phyloP scores from a whole-genome alignment of 2,113 vertebrate genomes.

The Phrynocephalus versicolor region DNA sequence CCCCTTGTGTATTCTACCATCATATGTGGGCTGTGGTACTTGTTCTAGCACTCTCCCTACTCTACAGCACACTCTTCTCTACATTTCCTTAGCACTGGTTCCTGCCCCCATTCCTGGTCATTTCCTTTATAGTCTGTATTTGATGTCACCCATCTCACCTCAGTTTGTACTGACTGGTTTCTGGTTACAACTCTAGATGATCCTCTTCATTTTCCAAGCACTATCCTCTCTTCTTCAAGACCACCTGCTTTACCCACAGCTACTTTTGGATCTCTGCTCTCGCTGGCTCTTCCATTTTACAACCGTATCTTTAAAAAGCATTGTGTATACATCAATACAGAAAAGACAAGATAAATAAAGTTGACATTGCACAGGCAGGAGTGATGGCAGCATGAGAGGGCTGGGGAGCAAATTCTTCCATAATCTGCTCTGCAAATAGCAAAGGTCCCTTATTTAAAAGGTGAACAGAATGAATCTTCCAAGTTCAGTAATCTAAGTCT shows the following conservation, averaged over 20 bases:
- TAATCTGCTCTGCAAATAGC: background rate
- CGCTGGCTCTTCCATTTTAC: background rate
- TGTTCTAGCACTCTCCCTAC: background rate
- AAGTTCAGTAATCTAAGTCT: background rate
- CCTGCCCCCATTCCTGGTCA: background rate
- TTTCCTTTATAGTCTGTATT: background rate
- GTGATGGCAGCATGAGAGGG: background rate
- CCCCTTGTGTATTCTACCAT: background rate
- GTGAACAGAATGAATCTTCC: background rate
- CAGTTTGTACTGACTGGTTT: background rate
- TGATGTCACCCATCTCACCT: background rate
- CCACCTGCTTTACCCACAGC: background rate
- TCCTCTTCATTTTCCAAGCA: too few relatives aligned
- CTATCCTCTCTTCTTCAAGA: background rate
- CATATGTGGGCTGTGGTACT: background rate
- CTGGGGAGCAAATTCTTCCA: background rate
- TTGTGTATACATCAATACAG: background rate
- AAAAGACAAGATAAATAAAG: background rate
- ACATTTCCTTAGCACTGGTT: too few relatives aligned
- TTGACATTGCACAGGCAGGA: background rate
- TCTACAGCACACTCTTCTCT: background rate
- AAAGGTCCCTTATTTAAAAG: background rate
- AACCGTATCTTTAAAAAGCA: background rate
- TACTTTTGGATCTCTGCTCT: background rate
- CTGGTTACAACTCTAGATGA: background rate